These are phyloP conservation scores for Apeira syringaria DNA, from an alignment of 2,888 invertebrate species.

Conservation along the genomic window DNA sequence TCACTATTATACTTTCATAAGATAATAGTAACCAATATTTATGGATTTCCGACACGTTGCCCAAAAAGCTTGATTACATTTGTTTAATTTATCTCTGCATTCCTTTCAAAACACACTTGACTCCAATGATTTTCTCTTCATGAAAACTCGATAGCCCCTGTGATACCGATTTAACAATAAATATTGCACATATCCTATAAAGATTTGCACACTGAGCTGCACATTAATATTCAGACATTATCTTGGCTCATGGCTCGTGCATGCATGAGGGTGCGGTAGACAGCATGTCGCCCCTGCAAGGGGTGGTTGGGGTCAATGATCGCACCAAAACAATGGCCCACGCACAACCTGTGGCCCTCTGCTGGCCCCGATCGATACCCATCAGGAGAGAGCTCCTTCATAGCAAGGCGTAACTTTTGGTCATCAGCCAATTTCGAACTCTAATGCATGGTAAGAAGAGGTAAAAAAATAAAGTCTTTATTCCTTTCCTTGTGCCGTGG, in stretches of 20 bases:
- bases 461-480: too few species aligned
- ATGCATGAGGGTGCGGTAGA: constrained; percentile 63
- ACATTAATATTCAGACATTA: constrained; percentile 38
- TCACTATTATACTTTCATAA: neutral
- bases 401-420: neutral
- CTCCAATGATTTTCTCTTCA: neutral
- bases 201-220: constrained; percentile 1
- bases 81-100: neutral
- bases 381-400: constrained; percentile 19
- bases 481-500: too few species aligned
- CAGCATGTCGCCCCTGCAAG: constrained; percentile 53
- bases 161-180: neutral
- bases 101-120: neutral
- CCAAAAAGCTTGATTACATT: neutral
- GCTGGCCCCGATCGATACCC: constrained; percentile 28
- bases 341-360: constrained; percentile 58
- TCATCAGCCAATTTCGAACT: too few species aligned
- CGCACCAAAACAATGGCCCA: constrained; percentile 69
- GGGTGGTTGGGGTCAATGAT: constrained; percentile 59
- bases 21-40: neutral
- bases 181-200: neutral
- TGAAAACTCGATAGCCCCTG: neutral
- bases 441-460: neutral
- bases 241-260: constrained; percentile 34
- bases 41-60: neutral